Percentiles rank a stretch among this genome's conserved stretches.
These are phyloP conservation scores for Vanessa cardui DNA, from an alignment of 2,888 invertebrate genomes.

Conservation along the genomic window DNA sequence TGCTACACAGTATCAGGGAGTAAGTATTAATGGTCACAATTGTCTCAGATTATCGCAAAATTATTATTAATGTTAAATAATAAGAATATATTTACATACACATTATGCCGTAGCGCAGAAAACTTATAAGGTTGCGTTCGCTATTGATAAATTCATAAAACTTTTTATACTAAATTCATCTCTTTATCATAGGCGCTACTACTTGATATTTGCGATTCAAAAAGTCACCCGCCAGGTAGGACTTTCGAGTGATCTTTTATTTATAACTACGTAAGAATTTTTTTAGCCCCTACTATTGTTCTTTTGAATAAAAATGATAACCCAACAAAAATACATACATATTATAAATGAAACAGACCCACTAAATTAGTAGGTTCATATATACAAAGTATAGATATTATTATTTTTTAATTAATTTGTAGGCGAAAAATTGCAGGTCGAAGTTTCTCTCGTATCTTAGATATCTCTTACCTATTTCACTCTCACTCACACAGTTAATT, in stretches of 20 bases:
- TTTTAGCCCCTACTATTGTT: conserved; percentile 39
- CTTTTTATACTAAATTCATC: conserved; percentile 46
- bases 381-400: too few relatives aligned
- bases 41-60: not conserved
- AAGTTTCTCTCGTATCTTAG: too few relatives aligned
- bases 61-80: not conserved
- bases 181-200: conserved; percentile 49
- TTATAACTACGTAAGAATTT: conserved; percentile 70
- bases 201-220: conserved; percentile 78
- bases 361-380: too few relatives aligned
- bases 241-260: conserved; percentile 79
- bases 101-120: not conserved
- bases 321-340: too few relatives aligned
- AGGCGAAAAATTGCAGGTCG: too few relatives aligned
- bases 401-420: too few relatives aligned
- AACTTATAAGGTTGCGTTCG: not conserved
- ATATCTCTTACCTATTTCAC: too few relatives aligned
- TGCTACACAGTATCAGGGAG: too few relatives aligned
- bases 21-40: not conserved
- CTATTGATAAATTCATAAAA: conserved; percentile 6
- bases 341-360: too few relatives aligned
- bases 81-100: not conserved
- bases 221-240: conserved; percentile 70
- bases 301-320: not conserved
- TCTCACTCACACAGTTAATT: too few relatives aligned